A percentile compares a stretch with the other conserved stretches of the same genome.
Evolutionary conservation across 2,797 vertebrate species (phyloP).

Genomic region (Melanotaenia trifasciata): DNA sequence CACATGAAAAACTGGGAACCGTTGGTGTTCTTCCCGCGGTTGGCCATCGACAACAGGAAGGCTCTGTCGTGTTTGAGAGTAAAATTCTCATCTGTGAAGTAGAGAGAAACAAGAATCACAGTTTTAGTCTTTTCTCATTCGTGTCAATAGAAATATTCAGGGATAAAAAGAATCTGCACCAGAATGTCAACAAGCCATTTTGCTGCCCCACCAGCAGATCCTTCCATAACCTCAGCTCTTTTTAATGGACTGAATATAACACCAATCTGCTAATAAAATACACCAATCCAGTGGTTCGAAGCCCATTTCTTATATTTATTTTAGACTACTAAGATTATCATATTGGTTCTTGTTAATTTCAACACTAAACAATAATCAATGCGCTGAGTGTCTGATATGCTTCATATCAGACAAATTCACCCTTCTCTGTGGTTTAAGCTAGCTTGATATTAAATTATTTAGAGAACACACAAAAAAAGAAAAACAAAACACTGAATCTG

Average conservation of each 20-base stretch:
- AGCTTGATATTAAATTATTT: background rate
- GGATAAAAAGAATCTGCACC: constrained; percentile 22
- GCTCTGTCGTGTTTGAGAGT: constrained; percentile 98
- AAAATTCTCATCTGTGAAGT: constrained; percentile 98
- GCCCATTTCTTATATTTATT: background rate
- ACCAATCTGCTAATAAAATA: background rate
- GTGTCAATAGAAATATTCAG: constrained; percentile 36
- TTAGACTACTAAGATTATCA: background rate
- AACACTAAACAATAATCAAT: background rate
- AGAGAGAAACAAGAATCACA: constrained; percentile 73
- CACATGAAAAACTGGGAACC: constrained; percentile 99
- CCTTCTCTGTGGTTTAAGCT: background rate
- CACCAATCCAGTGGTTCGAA: background rate
- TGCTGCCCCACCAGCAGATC: constrained; percentile 42
- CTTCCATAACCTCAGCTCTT: constrained; percentile 25
- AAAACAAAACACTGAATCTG: background rate
- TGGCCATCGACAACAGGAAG: constrained; percentile 99
- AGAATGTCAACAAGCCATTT: constrained; percentile 23
- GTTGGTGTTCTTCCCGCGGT: constrained; percentile 98
- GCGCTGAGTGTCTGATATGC: background rate
- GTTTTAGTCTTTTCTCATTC: constrained; percentile 30
- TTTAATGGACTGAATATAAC: background rate
- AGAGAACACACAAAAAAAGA: background rate
- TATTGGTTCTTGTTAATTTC: background rate
- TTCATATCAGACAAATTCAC: background rate